These are phyloP conservation scores for Romanogobio albipinnatus DNA, from an alignment of 2,113 vertebrate species.

Conservation along the genomic window DNA sequence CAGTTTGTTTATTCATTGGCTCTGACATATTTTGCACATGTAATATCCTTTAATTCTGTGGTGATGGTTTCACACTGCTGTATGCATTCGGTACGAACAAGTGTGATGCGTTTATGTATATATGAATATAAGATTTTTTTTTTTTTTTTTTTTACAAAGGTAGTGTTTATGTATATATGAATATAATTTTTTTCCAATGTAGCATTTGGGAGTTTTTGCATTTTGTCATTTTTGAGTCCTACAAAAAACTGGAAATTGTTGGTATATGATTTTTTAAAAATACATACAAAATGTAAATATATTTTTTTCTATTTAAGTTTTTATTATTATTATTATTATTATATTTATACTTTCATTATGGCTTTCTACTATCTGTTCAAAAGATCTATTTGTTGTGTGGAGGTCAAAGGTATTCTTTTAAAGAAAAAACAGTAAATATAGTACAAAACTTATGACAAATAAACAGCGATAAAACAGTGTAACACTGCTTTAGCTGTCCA, in stretches of 20 bases:
- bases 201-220: background rate
- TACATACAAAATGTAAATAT: slow-evolving; percentile 13
- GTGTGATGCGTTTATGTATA: background rate
- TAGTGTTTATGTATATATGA: slow-evolving; percentile 11
- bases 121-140: background rate
- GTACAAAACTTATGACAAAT: background rate
- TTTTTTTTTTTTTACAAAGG: background rate
- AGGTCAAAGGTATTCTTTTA: background rate
- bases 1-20: background rate
- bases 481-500: background rate
- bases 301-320: slow-evolving; percentile 44
- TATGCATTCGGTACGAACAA: background rate
- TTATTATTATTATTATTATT: slow-evolving; percentile 48
- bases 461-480: background rate
- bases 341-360: slow-evolving; percentile 55
- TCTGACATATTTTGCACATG: slow-evolving; percentile 16
- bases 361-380: slow-evolving; percentile 29
- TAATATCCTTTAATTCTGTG: background rate
- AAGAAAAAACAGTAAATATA: no score
- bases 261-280: background rate
- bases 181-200: background rate
- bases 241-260: background rate
- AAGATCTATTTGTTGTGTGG: background rate
- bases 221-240: background rate
- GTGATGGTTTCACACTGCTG: slow-evolving; percentile 4